A percentile compares a stretch with the other conserved stretches of the same genome.
Evolutionary conservation across 64 coral and sea anemone species (phyloP).

Genomic region (Montipora foliosa): DNA sequence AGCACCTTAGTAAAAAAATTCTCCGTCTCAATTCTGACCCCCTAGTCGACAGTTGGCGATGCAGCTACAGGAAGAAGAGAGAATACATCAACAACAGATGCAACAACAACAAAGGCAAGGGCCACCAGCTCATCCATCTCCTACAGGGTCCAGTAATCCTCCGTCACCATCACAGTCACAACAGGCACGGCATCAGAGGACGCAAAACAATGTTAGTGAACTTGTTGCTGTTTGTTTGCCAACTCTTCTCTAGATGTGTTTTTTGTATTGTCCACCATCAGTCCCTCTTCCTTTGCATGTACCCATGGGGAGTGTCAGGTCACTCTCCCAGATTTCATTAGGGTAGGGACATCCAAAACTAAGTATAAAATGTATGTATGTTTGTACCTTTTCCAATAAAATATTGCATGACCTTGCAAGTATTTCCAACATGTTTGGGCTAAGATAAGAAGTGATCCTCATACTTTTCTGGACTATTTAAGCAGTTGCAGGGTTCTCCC

Average conservation of each 20-base stretch:
- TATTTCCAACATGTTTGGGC: too few relatives aligned
- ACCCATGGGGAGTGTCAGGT: too few relatives aligned
- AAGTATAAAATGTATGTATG: too few relatives aligned
- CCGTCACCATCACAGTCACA: conserved; percentile 22
- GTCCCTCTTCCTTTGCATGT: too few relatives aligned
- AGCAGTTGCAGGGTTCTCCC: too few relatives aligned
- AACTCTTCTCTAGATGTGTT: neutral
- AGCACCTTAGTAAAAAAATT: neutral
- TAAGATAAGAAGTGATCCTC: too few relatives aligned
- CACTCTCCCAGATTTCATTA: too few relatives aligned
- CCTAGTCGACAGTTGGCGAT: conserved; percentile 87
- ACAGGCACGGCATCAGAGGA: conserved; percentile 5
- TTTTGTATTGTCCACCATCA: too few relatives aligned
- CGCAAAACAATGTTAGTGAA: neutral
- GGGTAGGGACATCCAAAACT: too few relatives aligned
- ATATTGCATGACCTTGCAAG: too few relatives aligned
- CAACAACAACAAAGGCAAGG: conserved; percentile 58
- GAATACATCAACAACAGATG: conserved; percentile 43
- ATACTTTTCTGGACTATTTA: too few relatives aligned
- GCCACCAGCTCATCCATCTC: conserved; percentile 13
- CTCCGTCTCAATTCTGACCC: neutral
- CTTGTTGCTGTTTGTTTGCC: neutral
- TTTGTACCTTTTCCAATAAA: too few relatives aligned
- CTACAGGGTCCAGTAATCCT: neutral
- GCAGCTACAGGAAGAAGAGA: conserved; percentile 94